Evolutionary conservation across 2,797 vertebrate genomes (phyloP).

Genomic region (Thunnus albacares): DNA sequence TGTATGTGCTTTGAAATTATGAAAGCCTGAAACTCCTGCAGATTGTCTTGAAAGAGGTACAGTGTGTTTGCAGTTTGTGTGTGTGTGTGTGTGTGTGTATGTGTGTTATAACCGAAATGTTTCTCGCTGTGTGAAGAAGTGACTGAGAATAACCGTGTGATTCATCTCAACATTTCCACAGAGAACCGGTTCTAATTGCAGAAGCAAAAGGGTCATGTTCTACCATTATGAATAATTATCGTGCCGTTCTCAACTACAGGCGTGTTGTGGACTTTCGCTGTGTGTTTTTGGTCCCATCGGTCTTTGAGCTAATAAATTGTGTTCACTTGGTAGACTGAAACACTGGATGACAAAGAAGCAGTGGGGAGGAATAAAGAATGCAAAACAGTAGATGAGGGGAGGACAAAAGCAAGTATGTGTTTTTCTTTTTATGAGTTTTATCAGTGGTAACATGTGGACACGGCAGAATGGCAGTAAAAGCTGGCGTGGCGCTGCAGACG

Average conservation of each 20-base stretch:
- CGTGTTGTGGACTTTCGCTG: slow-evolving; percentile 22
- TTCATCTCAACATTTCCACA: slow-evolving; percentile 35
- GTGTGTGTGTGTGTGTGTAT: not conserved
- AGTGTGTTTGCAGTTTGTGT: not conserved
- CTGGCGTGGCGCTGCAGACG: slow-evolving; percentile 31
- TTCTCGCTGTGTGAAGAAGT: slow-evolving; percentile 12
- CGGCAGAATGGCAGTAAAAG: slow-evolving; percentile 62
- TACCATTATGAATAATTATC: slow-evolving; percentile 39
- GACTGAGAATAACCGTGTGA: slow-evolving; percentile 22
- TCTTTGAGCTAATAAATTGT: slow-evolving; percentile 34
- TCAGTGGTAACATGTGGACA: slow-evolving; percentile 58
- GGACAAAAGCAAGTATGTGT: slow-evolving; percentile 53
- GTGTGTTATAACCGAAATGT: not conserved
- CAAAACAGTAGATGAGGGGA: slow-evolving; percentile 49
- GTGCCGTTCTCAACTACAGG: not conserved
- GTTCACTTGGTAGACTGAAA: slow-evolving; percentile 30
- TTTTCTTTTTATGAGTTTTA: slow-evolving; percentile 64
- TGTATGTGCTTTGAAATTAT: not conserved
- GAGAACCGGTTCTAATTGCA: slow-evolving; percentile 43
- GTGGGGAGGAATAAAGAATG: slow-evolving; percentile 50
- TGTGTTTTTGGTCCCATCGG: slow-evolving; percentile 40
- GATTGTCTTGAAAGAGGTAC: too few relatives aligned
- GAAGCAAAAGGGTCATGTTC: slow-evolving; percentile 44
- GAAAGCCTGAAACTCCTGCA: not conserved
- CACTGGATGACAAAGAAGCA: slow-evolving; percentile 17